A percentile compares a stretch with the other conserved stretches of the same genome.
Conservation (phyloP, 2,113 vertebrate genomes). For the Cryptoleucopteryx plumbea region DNA sequence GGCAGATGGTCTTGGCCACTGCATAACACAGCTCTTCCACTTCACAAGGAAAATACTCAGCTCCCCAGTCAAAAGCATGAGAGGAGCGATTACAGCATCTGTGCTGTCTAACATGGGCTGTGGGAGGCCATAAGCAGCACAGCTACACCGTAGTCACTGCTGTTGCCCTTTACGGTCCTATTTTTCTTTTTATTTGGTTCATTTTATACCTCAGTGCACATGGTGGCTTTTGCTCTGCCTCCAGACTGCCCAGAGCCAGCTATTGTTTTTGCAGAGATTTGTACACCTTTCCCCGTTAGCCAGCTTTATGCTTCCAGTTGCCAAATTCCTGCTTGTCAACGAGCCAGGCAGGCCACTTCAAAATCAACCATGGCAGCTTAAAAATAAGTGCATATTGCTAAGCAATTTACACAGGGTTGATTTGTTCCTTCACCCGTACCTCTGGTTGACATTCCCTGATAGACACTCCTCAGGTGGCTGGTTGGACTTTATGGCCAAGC, state of each 20-base stretch:
- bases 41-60: background rate
- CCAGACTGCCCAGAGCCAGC: background rate
- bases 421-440: background rate
- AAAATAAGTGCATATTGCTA: background rate
- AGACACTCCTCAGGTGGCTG: background rate
- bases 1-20: background rate
- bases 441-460: background rate
- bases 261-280: background rate
- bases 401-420: background rate
- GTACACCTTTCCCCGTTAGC: background rate
- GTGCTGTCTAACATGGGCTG: background rate
- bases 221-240: background rate
- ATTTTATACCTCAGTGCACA: background rate
- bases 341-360: background rate
- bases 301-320: background rate
- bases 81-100: background rate
- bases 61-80: background rate
- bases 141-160: background rate
- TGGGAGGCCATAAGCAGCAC: background rate
- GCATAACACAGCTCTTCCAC: background rate
- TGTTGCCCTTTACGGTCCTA: background rate
- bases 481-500: background rate
- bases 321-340: background rate
- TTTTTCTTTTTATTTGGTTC: background rate
- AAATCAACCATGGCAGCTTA: background rate